Conservation (phyloP, 2,113 vertebrate species). For the Tiliqua scincoides region DNA sequence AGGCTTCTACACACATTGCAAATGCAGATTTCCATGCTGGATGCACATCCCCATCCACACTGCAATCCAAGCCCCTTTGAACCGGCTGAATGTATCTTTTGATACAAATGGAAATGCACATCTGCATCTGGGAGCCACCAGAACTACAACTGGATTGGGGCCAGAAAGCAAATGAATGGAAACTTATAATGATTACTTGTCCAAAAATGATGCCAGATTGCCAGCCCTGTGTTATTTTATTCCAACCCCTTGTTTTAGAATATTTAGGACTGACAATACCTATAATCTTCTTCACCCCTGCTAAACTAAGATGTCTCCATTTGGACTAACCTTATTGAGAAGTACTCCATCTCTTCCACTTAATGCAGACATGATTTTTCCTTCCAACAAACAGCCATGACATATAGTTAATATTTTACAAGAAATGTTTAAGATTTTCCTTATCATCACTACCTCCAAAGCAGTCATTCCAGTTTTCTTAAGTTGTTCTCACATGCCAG, state of each 20-base stretch:
- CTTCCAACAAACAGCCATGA: not conserved
- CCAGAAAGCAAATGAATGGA: not conserved
- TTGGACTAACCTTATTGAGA: not conserved
- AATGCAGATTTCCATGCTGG: not conserved
- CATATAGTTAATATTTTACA: not conserved
- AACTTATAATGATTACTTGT: not conserved
- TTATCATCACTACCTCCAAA: not conserved
- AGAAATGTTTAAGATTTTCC: not conserved
- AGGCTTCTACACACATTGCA: not conserved
- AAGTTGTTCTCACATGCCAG: not conserved
- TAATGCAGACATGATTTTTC: not conserved
- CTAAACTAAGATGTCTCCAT: not conserved
- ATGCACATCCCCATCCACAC: not conserved
- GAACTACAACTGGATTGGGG: not conserved
- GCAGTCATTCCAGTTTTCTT: not conserved
- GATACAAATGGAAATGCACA: not conserved
- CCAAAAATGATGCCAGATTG: not conserved
- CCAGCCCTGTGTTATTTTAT: not conserved
- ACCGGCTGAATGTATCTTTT: not conserved
- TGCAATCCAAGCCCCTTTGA: not conserved
- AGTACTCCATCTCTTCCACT: not conserved
- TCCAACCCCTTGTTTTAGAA: not conserved
- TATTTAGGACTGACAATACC: not conserved
- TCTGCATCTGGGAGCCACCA: not conserved
- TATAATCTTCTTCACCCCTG: not conserved